phyloP scores from a whole-genome alignment of 1,140 invertebrate species.

The Telenomus remus region DNA sequence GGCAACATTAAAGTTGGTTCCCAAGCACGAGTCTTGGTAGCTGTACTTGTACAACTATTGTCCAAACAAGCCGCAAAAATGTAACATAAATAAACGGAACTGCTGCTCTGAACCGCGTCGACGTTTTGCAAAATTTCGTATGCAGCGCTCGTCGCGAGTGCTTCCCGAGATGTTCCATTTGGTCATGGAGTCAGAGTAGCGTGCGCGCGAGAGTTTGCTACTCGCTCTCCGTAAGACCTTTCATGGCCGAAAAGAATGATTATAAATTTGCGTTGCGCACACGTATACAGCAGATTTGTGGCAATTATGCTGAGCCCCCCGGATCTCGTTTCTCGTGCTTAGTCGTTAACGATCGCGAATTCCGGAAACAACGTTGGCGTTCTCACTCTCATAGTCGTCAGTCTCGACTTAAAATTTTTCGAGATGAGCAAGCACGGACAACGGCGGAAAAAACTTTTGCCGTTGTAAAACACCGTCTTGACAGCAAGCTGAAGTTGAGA shows the following conservation, averaged over 20 bases:
- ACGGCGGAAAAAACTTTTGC: slow-evolving; percentile 41
- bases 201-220: slow-evolving; percentile 19
- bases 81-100: slow-evolving; percentile 34
- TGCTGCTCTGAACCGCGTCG: background rate
- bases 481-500: slow-evolving; percentile 25
- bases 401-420: slow-evolving; percentile 22
- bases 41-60: background rate
- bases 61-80: slow-evolving; percentile 5
- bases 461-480: slow-evolving; percentile 23
- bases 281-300: slow-evolving; percentile 28
- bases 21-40: background rate
- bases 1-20: background rate
- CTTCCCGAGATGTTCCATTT: slow-evolving; percentile 36
- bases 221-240: slow-evolving; percentile 29
- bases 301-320: slow-evolving; percentile 35
- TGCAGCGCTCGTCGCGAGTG: slow-evolving; percentile 30
- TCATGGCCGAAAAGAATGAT: slow-evolving; percentile 38
- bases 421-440: background rate
- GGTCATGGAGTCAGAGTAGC: slow-evolving; percentile 27
- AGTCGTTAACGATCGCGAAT: slow-evolving; percentile 32
- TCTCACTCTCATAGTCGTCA: slow-evolving; percentile 6
- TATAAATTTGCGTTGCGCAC: slow-evolving; percentile 32
- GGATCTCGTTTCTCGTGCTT: slow-evolving; percentile 42
- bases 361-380: slow-evolving; percentile 32
- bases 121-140: slow-evolving; percentile 36